Conservation (phyloP, 1,140 invertebrate genomes). For the Zophobas morio region DNA sequence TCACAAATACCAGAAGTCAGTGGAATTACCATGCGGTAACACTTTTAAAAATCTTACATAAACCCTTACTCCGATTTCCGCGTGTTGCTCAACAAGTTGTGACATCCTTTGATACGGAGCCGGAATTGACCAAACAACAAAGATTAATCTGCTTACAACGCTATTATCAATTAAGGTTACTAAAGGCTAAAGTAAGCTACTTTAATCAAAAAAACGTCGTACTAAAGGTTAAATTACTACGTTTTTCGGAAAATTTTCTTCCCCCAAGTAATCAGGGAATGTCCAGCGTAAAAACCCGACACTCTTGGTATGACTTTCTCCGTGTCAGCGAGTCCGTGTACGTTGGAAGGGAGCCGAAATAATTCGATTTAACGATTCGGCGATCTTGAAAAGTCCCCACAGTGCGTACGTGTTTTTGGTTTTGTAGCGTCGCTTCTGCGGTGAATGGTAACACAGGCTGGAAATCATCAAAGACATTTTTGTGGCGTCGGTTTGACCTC, state of each 20-base stretch:
- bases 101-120: neutral
- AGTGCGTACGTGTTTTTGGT: too few relatives aligned
- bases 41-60: neutral
- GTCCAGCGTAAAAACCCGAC: neutral
- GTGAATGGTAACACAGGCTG: too few relatives aligned
- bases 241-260: neutral
- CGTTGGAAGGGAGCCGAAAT: too few relatives aligned
- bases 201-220: neutral
- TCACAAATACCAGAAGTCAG: neutral
- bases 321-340: too few relatives aligned
- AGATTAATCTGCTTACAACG: neutral
- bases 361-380: too few relatives aligned
- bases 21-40: neutral
- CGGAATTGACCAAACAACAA: neutral
- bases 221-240: neutral
- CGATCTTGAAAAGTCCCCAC: too few relatives aligned
- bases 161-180: slow-evolving; percentile 6
- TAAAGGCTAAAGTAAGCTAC: neutral
- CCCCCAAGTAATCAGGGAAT: too few relatives aligned
- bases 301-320: neutral
- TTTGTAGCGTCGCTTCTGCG: too few relatives aligned
- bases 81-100: slow-evolving; percentile 4
- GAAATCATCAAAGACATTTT: too few relatives aligned
- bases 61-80: neutral
- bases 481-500: too few relatives aligned